A percentile compares a stretch with the other conserved stretches of the same genome.
phyloP scores from a whole-genome alignment of 2,888 invertebrate species.

The Pollenia labialis region DNA sequence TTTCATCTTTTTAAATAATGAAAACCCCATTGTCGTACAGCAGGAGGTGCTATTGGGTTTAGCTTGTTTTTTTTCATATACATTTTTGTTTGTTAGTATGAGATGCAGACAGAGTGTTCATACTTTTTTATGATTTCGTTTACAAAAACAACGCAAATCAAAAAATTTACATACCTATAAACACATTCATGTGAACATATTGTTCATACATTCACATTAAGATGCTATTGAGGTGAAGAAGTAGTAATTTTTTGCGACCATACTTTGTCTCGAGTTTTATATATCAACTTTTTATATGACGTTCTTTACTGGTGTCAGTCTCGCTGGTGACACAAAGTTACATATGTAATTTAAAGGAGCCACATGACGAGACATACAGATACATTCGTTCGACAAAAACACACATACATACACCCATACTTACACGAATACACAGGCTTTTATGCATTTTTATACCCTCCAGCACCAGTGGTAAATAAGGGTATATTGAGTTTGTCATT shows the following conservation, averaged over 20 bases:
- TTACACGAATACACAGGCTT: too few species aligned
- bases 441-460: too few species aligned
- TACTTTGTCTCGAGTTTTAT: neutral
- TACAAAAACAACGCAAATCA: conserved; percentile 50
- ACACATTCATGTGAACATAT: neutral
- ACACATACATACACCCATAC: neutral
- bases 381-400: neutral
- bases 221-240: conserved; percentile 22
- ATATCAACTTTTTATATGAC: conserved; percentile 36
- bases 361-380: conserved; percentile 3
- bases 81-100: conserved; percentile 12
- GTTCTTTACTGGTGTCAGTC: conserved; percentile 42
- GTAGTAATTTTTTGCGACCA: conserved; percentile 22
- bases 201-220: neutral
- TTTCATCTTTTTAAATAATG: conserved; percentile 27
- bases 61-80: conserved; percentile 25
- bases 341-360: conserved; percentile 41
- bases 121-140: conserved; percentile 26
- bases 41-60: conserved; percentile 42
- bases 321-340: conserved; percentile 44
- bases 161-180: conserved; percentile 43
- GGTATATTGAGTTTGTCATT: too few species aligned
- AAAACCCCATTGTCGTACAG: conserved; percentile 25
- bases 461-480: too few species aligned
- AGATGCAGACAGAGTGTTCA: neutral